Evolutionary conservation across 2,113 vertebrate genomes (phyloP).

Genomic region (Strix uralensis): DNA sequence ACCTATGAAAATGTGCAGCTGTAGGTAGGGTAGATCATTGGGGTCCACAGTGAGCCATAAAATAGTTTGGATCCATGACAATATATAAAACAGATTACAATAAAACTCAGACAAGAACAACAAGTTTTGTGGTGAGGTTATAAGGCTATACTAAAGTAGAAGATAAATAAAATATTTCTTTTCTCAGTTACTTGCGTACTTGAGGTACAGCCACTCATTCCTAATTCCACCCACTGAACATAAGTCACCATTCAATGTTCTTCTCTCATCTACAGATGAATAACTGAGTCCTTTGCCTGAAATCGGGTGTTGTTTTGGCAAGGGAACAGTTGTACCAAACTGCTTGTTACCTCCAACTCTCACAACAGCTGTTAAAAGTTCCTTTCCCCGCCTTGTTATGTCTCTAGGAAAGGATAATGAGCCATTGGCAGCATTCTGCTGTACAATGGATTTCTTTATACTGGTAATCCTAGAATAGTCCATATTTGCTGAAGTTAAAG

Average conservation of each 20-base stretch:
- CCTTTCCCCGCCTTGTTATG: not conserved
- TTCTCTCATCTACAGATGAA: not conserved
- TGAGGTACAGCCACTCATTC: not conserved
- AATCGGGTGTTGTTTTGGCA: not conserved
- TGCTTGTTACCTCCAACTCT: not conserved
- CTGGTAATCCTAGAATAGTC: not conserved
- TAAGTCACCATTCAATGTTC: fast-evolving
- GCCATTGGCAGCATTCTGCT: not conserved
- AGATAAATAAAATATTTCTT: not conserved
- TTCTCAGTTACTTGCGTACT: not conserved
- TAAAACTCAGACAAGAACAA: not conserved
- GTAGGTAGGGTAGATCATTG: not conserved
- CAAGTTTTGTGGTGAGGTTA: not conserved
- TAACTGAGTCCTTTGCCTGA: not conserved
- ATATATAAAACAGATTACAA: not conserved
- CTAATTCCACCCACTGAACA: not conserved
- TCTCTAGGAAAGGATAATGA: not conserved
- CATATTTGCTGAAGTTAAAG: not conserved
- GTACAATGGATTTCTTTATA: not conserved
- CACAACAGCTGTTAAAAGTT: not conserved
- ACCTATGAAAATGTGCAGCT: not conserved
- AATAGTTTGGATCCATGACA: not conserved
- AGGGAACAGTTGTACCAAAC: not conserved
- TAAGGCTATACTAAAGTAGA: not conserved
- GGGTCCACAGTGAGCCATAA: not conserved